Conservation (phyloP, 2,113 vertebrate genomes). For the Eulemur rufifrons region DNA sequence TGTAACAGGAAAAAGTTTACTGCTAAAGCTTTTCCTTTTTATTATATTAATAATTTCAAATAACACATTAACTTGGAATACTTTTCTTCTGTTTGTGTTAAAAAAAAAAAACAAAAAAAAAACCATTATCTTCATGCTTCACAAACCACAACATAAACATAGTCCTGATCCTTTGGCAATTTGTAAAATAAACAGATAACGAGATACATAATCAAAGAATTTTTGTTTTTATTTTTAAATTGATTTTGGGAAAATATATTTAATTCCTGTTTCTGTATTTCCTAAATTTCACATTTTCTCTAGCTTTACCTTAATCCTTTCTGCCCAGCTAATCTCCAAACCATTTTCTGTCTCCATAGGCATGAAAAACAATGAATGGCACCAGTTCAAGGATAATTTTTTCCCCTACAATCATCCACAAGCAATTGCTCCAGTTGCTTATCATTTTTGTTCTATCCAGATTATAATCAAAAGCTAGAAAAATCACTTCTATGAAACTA, state of each 20-base stretch:
- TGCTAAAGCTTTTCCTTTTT: neutral
- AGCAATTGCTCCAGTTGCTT: slow-evolving; percentile 37
- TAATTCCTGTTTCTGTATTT: slow-evolving; percentile 26
- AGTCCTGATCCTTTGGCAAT: neutral
- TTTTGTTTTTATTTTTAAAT: slow-evolving; percentile 34
- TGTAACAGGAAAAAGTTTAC: neutral
- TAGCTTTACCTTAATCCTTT: slow-evolving; percentile 40
- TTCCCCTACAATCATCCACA: neutral
- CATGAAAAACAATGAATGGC: slow-evolving; percentile 20
- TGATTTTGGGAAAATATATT: neutral
- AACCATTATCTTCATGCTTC: neutral
- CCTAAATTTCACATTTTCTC: slow-evolving; percentile 38
- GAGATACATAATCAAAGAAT: neutral
- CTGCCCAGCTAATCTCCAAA: slow-evolving; percentile 24
- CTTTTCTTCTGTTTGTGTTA: neutral
- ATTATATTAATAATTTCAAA: neutral
- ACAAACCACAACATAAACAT: slow-evolving; percentile 1
- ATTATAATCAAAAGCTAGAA: slow-evolving; percentile 71
- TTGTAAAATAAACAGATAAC: slow-evolving; percentile 17
- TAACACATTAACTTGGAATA: neutral
- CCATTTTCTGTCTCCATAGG: neutral
- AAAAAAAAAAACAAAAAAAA: neutral
- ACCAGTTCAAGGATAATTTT: slow-evolving; percentile 43
- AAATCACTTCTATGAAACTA: slow-evolving; percentile 68
- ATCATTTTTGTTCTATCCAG: slow-evolving; percentile 44